These are phyloP conservation scores for Zosterops japonicus DNA, from an alignment of 2,113 vertebrate species.

Conservation along the genomic window DNA sequence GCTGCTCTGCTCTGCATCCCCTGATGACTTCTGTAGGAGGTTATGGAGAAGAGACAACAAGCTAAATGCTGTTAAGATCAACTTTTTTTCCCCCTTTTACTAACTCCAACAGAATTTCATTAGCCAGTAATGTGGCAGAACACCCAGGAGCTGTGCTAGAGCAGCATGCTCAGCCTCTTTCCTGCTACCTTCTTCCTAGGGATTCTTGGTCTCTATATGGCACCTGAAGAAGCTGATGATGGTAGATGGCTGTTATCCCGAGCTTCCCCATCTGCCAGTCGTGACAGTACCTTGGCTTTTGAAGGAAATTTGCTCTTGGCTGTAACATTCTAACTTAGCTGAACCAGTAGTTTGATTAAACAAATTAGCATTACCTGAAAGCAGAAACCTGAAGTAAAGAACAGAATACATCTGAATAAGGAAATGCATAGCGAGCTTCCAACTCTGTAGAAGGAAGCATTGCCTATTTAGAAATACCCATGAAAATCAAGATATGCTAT, in stretches of 20 bases:
- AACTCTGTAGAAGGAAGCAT: not conserved
- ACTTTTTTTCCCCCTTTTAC: not conserved
- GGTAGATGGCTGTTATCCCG: not conserved
- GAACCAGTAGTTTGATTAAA: not conserved
- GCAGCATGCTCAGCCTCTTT: not conserved
- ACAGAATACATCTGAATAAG: not conserved
- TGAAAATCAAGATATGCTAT: not conserved
- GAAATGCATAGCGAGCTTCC: not conserved
- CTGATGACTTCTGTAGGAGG: not conserved
- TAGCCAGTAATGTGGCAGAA: not conserved
- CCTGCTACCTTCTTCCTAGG: accelerated
- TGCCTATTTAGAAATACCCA: not conserved
- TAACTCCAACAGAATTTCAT: not conserved
- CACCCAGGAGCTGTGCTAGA: not conserved
- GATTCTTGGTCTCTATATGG: not conserved
- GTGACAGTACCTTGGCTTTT: not conserved
- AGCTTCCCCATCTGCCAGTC: not conserved
- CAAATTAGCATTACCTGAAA: not conserved
- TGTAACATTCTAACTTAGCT: not conserved
- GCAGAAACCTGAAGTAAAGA: not conserved
- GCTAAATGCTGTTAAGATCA: not conserved
- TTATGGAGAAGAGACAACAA: not conserved
- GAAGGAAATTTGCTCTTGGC: not conserved
- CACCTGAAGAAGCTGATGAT: not conserved
- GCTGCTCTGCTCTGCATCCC: not conserved